Evolutionary conservation across 92 coral and sea anemone genomes (phyloP).

Genomic region (Diadumene lineata): DNA sequence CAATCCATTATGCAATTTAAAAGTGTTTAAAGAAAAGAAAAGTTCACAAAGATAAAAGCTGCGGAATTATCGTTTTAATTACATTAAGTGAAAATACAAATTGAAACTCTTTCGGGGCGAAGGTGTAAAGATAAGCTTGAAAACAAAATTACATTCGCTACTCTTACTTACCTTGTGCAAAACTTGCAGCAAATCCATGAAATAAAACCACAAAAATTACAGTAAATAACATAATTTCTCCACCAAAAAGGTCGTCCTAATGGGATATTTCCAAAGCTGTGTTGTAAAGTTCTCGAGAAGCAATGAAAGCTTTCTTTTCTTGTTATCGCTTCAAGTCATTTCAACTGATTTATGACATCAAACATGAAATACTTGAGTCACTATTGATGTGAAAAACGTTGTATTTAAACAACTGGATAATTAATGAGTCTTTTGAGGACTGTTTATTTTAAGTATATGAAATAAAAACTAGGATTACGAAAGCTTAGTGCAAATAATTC

Average conservation of each 20-base stretch:
- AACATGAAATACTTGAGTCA: background rate
- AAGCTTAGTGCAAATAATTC: background rate
- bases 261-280: too few relatives aligned
- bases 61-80: background rate
- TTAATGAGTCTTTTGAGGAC: background rate
- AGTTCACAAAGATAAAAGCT: background rate
- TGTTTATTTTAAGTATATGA: background rate
- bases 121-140: background rate
- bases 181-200: background rate
- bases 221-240: background rate
- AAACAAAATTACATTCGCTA: background rate
- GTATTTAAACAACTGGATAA: background rate
- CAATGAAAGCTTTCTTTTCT: background rate
- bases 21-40: too few relatives aligned
- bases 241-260: background rate
- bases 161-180: background rate
- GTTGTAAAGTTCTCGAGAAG: background rate
- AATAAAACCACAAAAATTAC: background rate
- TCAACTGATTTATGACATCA: slow-evolving; percentile 2
- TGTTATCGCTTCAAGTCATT: background rate
- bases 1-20: too few relatives aligned
- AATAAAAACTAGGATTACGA: background rate
- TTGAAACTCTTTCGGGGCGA: too few relatives aligned
- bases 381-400: background rate
- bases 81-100: background rate